Evolutionary conservation across 1,140 invertebrate species (phyloP), one percentile per base, ranked within the genome.

Genomic region (Drosophila mauritiana): DNA sequence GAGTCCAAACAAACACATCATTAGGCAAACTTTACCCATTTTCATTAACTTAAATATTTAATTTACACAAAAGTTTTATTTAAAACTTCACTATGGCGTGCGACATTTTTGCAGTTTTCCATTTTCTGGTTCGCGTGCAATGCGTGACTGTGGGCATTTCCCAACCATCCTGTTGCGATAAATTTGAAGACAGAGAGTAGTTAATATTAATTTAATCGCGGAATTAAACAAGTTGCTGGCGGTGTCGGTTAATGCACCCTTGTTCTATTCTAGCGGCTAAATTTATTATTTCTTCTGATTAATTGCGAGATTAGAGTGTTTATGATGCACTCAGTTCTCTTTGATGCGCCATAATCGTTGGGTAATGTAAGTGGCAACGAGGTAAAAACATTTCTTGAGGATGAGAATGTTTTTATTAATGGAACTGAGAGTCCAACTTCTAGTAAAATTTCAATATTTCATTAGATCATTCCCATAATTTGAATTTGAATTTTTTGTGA

Each of bases 151-250:
- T 43, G 48, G 42, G 64, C 74, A 84, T 77, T 85, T 72, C 5
- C 25, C 22, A 51, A 40, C 34, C 67, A 52, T 55, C 51, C 55
- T 42, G 27, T 73, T 74, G 59, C 55, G 39, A 54, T 62, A 72
- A 83, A 88, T 82, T 83, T 72, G 56, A 63, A 65, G 65, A 76
- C 78, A 83, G 69, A 61, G 78, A 53, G 79, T 69, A 86, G 48
- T 86, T 86, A 79, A 78, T 79, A 88, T 86, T 79, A 88, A 83
- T 88, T 88, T 86, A 63, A 86, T 86, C 58, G 56, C 39, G 55
- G 40, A 79, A 88, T 86, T 88, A 86, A 88, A 83, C 75, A 79
- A 86, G 54, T 70, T 20, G 42, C 64, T 37, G n/a, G 4, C 27
- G 64, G 67, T 57, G 67, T 61, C 75, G 83, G 83, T 64, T 82